A percentile compares a stretch with the other conserved stretches of the same genome.
These are phyloP conservation scores for Schizopygopsis pylzovi DNA, from an alignment of 2,797 vertebrate species.

Conservation along the genomic window DNA sequence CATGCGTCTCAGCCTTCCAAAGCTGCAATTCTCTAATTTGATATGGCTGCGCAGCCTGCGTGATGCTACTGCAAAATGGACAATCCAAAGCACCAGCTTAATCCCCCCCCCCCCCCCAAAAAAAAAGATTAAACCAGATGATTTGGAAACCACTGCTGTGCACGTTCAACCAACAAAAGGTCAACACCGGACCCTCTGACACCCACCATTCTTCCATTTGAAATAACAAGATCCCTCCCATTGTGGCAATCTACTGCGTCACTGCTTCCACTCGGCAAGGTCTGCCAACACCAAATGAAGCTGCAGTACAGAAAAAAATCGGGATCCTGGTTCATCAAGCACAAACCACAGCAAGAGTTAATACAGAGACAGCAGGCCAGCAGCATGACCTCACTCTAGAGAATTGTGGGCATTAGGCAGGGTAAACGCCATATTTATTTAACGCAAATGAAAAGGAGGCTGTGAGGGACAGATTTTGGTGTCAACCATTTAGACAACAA, in stretches of 20 bases:
- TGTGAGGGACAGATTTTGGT: neutral
- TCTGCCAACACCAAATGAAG: constrained; percentile 4
- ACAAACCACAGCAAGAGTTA: neutral
- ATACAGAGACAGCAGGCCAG: neutral
- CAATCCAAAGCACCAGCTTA: constrained; percentile 9
- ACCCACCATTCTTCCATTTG: neutral
- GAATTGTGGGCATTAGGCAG: neutral
- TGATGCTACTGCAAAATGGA: constrained; percentile 31
- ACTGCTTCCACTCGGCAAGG: neutral
- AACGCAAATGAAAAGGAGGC: neutral
- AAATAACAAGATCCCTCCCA: constrained; percentile 3
- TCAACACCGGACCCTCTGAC: constrained; percentile 13
- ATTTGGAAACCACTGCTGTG: constrained; percentile 8
- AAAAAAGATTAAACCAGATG: constrained; percentile 7
- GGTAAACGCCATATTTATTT: constrained; percentile 1
- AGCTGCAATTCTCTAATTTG: constrained; percentile 59
- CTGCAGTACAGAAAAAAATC: neutral
- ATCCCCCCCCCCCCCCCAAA: neutral
- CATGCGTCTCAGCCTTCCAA: constrained; percentile 35
- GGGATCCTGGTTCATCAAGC: constrained; percentile 19
- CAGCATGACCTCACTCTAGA: constrained; percentile 1
- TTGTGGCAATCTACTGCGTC: constrained; percentile 5
- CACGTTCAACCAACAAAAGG: constrained; percentile 20
- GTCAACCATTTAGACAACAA: neutral
- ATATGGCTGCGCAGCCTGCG: constrained; percentile 14